Conservation (phyloP, 1,140 invertebrate genomes). For the Drosophila malerkotliana region DNA sequence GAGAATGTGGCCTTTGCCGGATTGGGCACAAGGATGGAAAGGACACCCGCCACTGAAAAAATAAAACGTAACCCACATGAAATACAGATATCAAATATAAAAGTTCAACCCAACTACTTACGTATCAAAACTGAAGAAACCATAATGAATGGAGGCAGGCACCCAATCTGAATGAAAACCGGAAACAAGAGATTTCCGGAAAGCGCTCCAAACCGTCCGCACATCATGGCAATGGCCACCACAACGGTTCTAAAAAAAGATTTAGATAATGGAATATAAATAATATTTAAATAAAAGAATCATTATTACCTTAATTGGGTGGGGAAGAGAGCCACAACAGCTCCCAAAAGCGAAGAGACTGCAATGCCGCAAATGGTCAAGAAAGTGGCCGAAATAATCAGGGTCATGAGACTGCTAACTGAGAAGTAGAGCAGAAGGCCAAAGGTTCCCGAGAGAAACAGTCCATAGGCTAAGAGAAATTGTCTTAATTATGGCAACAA, state of each 20-base stretch:
- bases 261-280: background rate
- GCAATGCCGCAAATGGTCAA: conserved; percentile 68
- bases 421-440: conserved; percentile 84
- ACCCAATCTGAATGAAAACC: conserved; percentile 71
- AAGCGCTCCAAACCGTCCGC: conserved; percentile 72
- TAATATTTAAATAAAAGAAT: background rate
- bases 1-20: conserved; percentile 59
- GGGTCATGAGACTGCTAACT: conserved; percentile 78
- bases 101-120: conserved; percentile 29
- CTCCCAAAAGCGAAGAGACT: conserved; percentile 70
- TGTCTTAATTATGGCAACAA: background rate
- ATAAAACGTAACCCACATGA: background rate
- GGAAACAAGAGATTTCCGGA: conserved; percentile 80
- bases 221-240: conserved; percentile 79
- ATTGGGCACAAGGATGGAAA: conserved; percentile 64
- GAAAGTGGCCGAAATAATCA: conserved; percentile 69
- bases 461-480: conserved; percentile 68
- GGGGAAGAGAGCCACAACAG: conserved; percentile 74
- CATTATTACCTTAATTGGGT: conserved; percentile 68
- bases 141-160: conserved; percentile 79
- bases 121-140: conserved; percentile 66
- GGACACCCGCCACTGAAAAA: conserved; percentile 52
- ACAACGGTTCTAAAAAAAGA: conserved; percentile 62
- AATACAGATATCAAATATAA: background rate
- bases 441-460: conserved; percentile 76